Evolutionary conservation across 2,888 invertebrate species (phyloP), one percentile per base, ranked within the genome.

Genomic region (Seira sanloemensis): DNA sequence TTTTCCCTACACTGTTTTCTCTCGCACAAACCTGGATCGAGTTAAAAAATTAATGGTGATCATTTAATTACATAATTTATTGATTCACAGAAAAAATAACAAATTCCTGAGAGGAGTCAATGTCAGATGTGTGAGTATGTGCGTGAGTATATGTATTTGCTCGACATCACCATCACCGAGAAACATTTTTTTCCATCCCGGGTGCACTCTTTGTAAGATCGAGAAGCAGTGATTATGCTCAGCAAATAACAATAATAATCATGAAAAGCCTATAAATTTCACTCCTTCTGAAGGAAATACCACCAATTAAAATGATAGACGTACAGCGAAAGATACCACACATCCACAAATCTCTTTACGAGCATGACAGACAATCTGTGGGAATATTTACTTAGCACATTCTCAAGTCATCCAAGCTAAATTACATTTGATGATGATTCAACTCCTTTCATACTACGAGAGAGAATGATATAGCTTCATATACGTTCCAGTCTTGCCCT

Each of bases 361-460:
- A 54, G 23, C 25, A 81, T 58, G 75, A 73, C 50, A 65, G 65
- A 72, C 65, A 78, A 54, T 69, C 80, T n/a, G 75, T 81, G 80
- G 80, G 80, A 81, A 81, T 81, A 81, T 81, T 81, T 81, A 81
- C 80, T 69, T 75, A 69, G 68, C 68, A 74, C 74, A 74, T 80
- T 74, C 74, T 80, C 68, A 73, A 73, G 25, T 67, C 79, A 26
- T 54, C 78, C 62, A 71, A 65, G n/a, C 69, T 71, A 78, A 78
- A 78, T 69, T 46, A 68, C 37, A 37, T 77, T 62, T 7, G 18
- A 66, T 37, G 37, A 37, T 37, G 37, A 37, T 37, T 37, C 37
- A 37, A 37, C 37, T 37, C 12, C 12, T 37, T 37, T 37, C 37
- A 12, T 37, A 37, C 12, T n/a, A n/a, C n/a, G n/a, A n/a, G n/a